Percentiles rank a stretch among this genome's conserved stretches.
phyloP scores from a whole-genome alignment of 2,797 vertebrate genomes.

The Gila robusta region DNA sequence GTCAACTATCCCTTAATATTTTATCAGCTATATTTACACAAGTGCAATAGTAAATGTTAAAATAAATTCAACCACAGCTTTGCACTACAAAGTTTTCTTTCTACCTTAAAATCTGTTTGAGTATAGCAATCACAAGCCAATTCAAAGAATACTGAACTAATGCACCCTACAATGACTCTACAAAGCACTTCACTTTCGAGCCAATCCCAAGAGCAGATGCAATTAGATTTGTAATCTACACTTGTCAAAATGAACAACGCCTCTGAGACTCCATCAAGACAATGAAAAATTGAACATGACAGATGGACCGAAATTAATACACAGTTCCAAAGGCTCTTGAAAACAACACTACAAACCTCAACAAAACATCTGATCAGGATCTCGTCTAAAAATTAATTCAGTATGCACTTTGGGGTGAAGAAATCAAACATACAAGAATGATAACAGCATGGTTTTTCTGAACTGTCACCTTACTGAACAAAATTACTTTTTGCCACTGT shows the following conservation, averaged over 20 bases:
- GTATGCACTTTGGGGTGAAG: not conserved
- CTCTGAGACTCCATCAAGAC: constrained; percentile 38
- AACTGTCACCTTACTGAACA: not conserved
- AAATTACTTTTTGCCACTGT: not conserved
- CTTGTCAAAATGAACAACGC: constrained; percentile 26
- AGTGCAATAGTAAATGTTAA: not conserved
- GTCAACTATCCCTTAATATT: not conserved
- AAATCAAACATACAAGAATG: constrained; percentile 14
- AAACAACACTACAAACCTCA: constrained; percentile 4
- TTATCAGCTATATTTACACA: not conserved
- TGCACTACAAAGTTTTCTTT: not conserved
- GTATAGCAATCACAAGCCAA: not conserved
- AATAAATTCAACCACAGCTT: not conserved
- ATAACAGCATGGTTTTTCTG: not conserved
- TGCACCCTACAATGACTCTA: constrained; percentile 9
- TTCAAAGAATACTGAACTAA: constrained; percentile 11
- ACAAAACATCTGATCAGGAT: constrained; percentile 2
- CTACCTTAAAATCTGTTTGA: constrained; percentile 22
- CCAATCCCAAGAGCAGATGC: constrained; percentile 33
- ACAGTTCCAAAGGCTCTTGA: not conserved
- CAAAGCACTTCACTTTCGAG: constrained; percentile 25
- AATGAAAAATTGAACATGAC: constrained; percentile 30
- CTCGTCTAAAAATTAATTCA: constrained; percentile 10
- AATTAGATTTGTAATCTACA: constrained; percentile 45
- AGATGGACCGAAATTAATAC: constrained; percentile 35